Conservation (phyloP, 2,888 invertebrate species). For the Apodemia hepburni region DNA sequence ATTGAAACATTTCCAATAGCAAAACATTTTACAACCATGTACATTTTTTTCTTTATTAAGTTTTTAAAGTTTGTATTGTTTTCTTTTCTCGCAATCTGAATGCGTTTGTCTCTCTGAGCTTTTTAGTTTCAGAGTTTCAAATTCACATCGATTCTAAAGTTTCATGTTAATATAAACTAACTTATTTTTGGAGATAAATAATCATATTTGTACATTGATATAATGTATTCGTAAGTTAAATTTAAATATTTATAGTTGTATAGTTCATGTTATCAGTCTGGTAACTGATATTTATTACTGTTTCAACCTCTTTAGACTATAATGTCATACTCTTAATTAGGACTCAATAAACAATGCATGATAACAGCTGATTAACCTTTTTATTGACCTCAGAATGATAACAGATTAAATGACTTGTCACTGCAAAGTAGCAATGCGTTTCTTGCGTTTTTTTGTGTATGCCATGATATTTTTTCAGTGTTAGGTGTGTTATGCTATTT, state of each 20-base stretch:
- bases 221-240: not conserved
- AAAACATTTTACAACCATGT: no score
- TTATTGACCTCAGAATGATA: not conserved
- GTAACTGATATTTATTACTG: not conserved
- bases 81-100: not conserved
- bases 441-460: no score
- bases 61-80: no score
- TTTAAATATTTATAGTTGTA: conserved; percentile 12
- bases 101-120: not conserved
- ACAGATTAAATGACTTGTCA: no score
- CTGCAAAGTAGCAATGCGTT: no score
- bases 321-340: not conserved
- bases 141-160: not conserved
- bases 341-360: not conserved
- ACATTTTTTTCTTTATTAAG: no score
- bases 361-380: conserved; percentile 7
- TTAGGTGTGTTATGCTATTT: no score
- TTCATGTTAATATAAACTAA: not conserved
- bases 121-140: not conserved
- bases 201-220: not conserved
- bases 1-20: no score
- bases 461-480: no score
- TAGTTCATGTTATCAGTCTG: not conserved
- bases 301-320: not conserved
- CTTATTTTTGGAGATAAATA: not conserved